Percentiles rank a stretch among this genome's conserved stretches.
These are phyloP conservation scores for Scaptomyza parva DNA, from an alignment of 2,888 invertebrate species.

Conservation along the genomic window DNA sequence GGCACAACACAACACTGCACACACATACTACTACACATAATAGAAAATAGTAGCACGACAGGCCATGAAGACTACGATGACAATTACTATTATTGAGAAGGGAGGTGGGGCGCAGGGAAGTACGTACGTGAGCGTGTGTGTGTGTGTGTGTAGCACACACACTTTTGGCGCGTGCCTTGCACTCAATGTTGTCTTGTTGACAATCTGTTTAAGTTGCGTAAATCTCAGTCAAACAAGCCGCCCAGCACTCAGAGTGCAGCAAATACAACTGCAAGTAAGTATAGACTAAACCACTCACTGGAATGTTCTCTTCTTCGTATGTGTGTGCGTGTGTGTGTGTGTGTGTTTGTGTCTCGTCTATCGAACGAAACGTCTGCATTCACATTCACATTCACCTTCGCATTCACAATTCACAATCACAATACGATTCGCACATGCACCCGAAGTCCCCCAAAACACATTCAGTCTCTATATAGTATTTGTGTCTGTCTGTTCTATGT, in stretches of 20 bases:
- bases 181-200: conserved; percentile 50
- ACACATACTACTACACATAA: no score
- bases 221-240: conserved; percentile 62
- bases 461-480: background rate
- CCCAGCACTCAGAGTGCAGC: conserved; percentile 21
- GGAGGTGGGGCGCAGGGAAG: background rate
- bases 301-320: conserved; percentile 27
- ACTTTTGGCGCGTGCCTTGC: conserved; percentile 48
- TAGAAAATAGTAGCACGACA: conserved; percentile 1
- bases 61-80: conserved; percentile 2
- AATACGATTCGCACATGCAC: conserved; percentile 22
- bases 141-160: conserved; percentile 1
- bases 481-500: conserved; percentile 35
- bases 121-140: conserved; percentile 6
- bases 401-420: conserved; percentile 23
- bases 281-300: conserved; percentile 39
- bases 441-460: conserved; percentile 22
- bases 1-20: no score
- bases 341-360: background rate
- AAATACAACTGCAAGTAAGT: conserved; percentile 29
- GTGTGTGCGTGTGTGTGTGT: conserved; percentile 20
- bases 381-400: conserved; percentile 19
- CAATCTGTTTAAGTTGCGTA: conserved; percentile 71
- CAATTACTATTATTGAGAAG: no score
- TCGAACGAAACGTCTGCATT: conserved; percentile 9